Evolutionary conservation across 1,140 invertebrate species (phyloP), one percentile per base, ranked within the genome.

Genomic region (Arctopsyche grandis): DNA sequence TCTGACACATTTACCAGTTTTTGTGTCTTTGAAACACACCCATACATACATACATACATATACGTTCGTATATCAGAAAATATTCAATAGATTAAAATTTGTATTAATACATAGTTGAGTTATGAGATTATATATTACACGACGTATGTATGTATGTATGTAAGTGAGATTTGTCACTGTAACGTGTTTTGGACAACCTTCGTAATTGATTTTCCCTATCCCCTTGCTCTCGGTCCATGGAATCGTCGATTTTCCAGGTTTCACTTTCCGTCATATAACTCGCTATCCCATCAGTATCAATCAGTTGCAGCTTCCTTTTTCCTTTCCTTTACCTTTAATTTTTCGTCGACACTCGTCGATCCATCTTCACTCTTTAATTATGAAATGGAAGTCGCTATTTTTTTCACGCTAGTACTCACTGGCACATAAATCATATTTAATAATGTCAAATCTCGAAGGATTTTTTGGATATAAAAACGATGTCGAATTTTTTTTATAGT

Each of bases 281-380:
- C 16, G 69, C 75, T 71, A 21, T 56, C 74, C 79, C 70, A 80
- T 80, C 75, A 52, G 69, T 77, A 80, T 80, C 75, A 80, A 80
- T 77, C 79, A 80, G 70, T 56, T 75, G 75, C 29, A 43, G 48
- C 29, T 26, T 44, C 63, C 52, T 56, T 16, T 29, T 29, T 48
- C 60, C 58, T 76, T 63, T 63, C 22, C 29, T 76, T 60, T 24
- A 43, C 48, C 12, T 29, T 24, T 76, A 58, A 58, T 76, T 63
- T 38, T 48, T 56, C 14, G 52, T 16, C 48, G 22, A 16, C 58
- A 48, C 75, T 19, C 63, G 38, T 29, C 78, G 16, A 79, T 75
- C 78, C 78, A 75, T 75, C 78, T 74, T 29, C 16, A 75, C 10
- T 56, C 66, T 71, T 75, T 79, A 79, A 79, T 79, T 79, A 75